Percentiles rank a stretch among this genome's conserved stretches.
Conservation (phyloP, 2,113 vertebrate species). For the Channa maculata region DNA sequence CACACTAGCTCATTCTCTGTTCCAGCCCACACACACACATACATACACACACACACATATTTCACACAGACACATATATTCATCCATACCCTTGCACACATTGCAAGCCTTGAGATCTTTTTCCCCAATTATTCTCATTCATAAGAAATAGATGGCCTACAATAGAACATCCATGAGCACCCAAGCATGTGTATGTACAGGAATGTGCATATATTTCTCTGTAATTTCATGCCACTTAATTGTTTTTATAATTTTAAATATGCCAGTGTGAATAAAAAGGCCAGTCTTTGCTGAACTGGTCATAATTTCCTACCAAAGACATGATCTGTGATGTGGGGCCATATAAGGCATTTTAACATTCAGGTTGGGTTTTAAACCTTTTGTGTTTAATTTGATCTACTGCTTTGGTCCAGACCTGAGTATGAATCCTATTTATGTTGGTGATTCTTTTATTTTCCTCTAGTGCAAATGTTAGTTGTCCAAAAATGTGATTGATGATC, state of each 20-base stretch:
- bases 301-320: too few relatives aligned
- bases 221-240: too few relatives aligned
- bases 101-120: slow-evolving; percentile 1
- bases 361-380: too few relatives aligned
- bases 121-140: slow-evolving; percentile 28
- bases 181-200: background rate
- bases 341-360: background rate
- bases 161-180: slow-evolving; percentile 4
- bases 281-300: background rate
- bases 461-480: too few relatives aligned
- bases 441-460: too few relatives aligned
- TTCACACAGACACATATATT: slow-evolving; percentile 35
- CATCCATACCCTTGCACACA: slow-evolving; percentile 10
- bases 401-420: too few relatives aligned
- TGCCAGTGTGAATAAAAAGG: background rate
- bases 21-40: slow-evolving; percentile 49
- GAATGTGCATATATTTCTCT: background rate
- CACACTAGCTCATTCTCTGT: slow-evolving; percentile 62
- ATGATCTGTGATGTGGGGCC: background rate
- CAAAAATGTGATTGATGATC: too few relatives aligned
- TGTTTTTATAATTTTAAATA: too few relatives aligned
- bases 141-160: slow-evolving; percentile 34
- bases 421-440: too few relatives aligned
- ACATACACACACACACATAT: slow-evolving; percentile 39
- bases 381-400: too few relatives aligned